Evolutionary conservation across 1,140 invertebrate species (phyloP).

Genomic region (Sinella curviseta): DNA sequence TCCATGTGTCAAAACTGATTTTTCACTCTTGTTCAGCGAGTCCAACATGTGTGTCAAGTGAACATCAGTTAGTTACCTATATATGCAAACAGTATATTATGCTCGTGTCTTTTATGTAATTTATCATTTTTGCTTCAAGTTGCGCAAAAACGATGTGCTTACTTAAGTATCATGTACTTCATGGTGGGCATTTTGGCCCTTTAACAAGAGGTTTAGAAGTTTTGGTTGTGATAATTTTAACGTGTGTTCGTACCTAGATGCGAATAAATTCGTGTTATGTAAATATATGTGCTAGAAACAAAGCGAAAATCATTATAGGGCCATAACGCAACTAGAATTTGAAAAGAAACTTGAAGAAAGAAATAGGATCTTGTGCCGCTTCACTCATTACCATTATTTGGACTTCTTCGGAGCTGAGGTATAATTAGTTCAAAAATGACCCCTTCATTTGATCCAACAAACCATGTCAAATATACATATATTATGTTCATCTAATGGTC

Average conservation of each 20-base stretch:
- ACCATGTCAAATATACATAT: not conserved
- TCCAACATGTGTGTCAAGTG: conserved; percentile 9
- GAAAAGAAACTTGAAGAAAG: too few relatives aligned
- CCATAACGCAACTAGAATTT: too few relatives aligned
- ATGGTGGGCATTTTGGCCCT: not conserved
- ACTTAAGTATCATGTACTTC: not conserved
- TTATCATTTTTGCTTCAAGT: too few relatives aligned
- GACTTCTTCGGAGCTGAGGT: not conserved
- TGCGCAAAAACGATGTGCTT: too few relatives aligned
- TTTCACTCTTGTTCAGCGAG: too few relatives aligned
- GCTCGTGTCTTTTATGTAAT: too few relatives aligned
- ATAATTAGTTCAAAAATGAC: not conserved
- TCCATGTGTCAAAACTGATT: conserved; percentile 3
- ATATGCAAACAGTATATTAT: too few relatives aligned
- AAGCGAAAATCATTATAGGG: not conserved
- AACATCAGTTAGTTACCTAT: too few relatives aligned
- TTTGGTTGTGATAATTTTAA: too few relatives aligned
- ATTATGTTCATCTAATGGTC: not conserved
- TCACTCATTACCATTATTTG: too few relatives aligned
- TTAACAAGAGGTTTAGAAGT: not conserved
- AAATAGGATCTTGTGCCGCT: too few relatives aligned
- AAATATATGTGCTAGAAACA: not conserved
- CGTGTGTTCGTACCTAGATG: not conserved
- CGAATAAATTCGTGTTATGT: not conserved
- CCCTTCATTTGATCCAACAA: not conserved